Conservation (phyloP, 1,140 invertebrate species). For the Aphelenchoides besseyi region DNA sequence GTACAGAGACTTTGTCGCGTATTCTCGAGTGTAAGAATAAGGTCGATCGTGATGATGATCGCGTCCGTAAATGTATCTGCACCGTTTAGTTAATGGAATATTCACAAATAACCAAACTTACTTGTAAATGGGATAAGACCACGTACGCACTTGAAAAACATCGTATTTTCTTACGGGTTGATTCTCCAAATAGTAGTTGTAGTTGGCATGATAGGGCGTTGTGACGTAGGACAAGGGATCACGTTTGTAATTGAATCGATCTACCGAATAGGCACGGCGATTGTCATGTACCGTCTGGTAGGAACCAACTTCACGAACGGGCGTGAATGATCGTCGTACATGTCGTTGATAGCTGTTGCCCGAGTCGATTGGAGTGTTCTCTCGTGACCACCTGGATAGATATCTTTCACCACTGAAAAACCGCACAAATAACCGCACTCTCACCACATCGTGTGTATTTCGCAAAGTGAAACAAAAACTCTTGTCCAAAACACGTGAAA, state of each 20-base stretch:
- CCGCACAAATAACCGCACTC: not conserved
- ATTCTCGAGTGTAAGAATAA: slow-evolving; percentile 48
- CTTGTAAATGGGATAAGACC: slow-evolving; percentile 55
- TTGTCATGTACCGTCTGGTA: slow-evolving; percentile 34
- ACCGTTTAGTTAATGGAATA: slow-evolving; percentile 9
- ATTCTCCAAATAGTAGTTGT: slow-evolving; percentile 50
- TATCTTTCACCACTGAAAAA: slow-evolving; percentile 41
- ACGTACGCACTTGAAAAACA: slow-evolving; percentile 52
- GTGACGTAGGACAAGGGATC: slow-evolving; percentile 42
- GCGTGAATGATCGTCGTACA: slow-evolving; percentile 51
- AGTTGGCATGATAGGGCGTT: slow-evolving; percentile 46
- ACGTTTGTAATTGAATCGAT: slow-evolving; percentile 35
- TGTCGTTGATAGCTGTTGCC: slow-evolving; percentile 33
- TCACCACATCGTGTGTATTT: not conserved
- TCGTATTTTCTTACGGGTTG: slow-evolving; percentile 51
- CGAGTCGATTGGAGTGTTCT: slow-evolving; percentile 48
- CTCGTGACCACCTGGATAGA: slow-evolving; percentile 51
- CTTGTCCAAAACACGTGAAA: no score
- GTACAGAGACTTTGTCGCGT: slow-evolving; percentile 45
- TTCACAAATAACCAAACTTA: slow-evolving; percentile 24
- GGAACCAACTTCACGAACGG: slow-evolving; percentile 43
- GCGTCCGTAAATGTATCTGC: slow-evolving; percentile 51
- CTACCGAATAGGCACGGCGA: slow-evolving; percentile 15
- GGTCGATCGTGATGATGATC: slow-evolving; percentile 44
- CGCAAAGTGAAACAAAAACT: no score